Evolutionary conservation across 2,797 vertebrate species (phyloP).

Genomic region (Chelon auratus): DNA sequence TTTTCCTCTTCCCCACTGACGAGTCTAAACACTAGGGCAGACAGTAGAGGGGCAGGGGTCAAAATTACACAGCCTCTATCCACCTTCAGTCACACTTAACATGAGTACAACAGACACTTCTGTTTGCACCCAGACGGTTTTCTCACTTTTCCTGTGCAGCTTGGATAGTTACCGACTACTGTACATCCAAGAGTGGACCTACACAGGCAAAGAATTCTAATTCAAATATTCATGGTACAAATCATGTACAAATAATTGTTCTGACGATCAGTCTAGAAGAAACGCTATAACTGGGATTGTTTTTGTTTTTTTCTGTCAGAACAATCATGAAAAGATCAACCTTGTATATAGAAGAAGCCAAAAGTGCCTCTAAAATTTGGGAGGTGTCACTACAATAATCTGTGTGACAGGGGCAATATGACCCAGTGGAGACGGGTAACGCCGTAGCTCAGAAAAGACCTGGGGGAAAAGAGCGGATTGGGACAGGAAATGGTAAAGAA

Average conservation of each 20-base stretch:
- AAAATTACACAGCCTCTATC: conserved; percentile 86
- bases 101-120: conserved; percentile 78
- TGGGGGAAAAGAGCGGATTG: conserved; percentile 5
- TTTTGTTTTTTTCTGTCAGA: conserved; percentile 41
- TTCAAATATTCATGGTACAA: conserved; percentile 54
- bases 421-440: conserved; percentile 97
- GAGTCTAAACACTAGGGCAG: conserved; percentile 99
- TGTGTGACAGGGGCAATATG: conserved; percentile 85
- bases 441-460: conserved; percentile 88
- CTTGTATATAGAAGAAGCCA: conserved; percentile 43
- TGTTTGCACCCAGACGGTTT: conserved; percentile 65
- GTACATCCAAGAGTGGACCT: conserved; percentile 37
- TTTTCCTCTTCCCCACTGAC: conserved; percentile 99
- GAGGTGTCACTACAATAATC: conserved; percentile 16
- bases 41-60: conserved; percentile 99
- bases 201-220: conserved; percentile 27
- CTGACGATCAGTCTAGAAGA: conserved; percentile 58
- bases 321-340: conserved; percentile 53
- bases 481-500: conserved; percentile 70
- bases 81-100: conserved; percentile 76
- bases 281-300: conserved; percentile 32
- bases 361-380: conserved; percentile 25
- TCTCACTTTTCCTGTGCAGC: conserved; percentile 39
- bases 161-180: conserved; percentile 17
- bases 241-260: conserved; percentile 49